A percentile compares a stretch with the other conserved stretches of the same genome.
Conservation (phyloP, 2,888 invertebrate genomes). For the Heteropelma amictum region DNA sequence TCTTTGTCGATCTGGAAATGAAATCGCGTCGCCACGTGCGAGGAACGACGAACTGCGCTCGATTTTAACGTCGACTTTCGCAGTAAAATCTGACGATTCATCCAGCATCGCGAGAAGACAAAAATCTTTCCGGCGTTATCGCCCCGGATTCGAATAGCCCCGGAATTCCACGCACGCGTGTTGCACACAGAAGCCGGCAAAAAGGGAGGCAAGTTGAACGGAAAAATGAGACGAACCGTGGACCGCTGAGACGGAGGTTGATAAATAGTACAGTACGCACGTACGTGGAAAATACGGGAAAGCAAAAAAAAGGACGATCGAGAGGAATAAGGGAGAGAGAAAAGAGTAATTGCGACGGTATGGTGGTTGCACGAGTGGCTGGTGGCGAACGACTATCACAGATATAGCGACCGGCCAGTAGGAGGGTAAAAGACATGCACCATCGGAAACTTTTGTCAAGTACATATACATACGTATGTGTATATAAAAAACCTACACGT, state of each 20-base stretch:
- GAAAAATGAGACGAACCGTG: conserved; percentile 5
- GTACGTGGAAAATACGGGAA: conserved; percentile 5
- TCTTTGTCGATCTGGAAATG: no score
- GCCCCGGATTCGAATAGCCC: neutral
- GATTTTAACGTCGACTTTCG: no score
- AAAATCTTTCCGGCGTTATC: no score
- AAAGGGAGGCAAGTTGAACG: no score
- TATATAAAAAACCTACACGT: conserved; percentile 9
- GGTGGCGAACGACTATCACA: conserved; percentile 31
- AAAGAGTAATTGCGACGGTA: conserved; percentile 51
- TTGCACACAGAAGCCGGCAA: neutral
- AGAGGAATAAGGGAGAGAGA: conserved; percentile 14
- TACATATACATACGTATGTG: neutral
- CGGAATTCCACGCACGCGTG: neutral
- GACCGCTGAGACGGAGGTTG: conserved; percentile 22
- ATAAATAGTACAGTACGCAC: conserved; percentile 37
- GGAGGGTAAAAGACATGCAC: neutral
- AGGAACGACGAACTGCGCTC: no score
- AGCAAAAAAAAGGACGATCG: neutral
- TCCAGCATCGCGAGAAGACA: no score
- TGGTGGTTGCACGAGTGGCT: conserved; percentile 32
- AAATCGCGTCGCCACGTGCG: no score
- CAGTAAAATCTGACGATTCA: no score
- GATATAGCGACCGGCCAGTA: neutral
- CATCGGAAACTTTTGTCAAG: conserved; percentile 1